A percentile compares a stretch with the other conserved stretches of the same genome.
phyloP scores from a whole-genome alignment of 2,797 vertebrate genomes.

The Phalloptychus januarius region DNA sequence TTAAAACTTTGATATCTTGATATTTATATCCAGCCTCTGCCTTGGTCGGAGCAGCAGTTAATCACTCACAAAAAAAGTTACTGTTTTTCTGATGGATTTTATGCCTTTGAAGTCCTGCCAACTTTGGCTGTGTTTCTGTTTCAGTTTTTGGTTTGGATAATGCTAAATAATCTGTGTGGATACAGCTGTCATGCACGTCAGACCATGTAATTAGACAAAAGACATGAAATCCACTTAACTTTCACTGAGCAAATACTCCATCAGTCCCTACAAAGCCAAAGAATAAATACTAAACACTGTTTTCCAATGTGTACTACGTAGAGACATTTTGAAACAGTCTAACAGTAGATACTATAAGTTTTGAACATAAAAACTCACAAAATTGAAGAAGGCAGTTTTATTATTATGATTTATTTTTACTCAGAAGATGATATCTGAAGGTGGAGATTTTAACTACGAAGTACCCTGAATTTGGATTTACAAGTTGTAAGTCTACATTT shows the following conservation, averaged over 20 bases:
- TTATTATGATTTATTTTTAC: neutral
- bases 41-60: neutral
- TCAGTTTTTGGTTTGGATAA: slow-evolving; percentile 34
- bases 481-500: neutral
- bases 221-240: slow-evolving; percentile 45
- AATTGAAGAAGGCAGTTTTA: neutral
- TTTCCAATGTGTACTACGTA: neutral
- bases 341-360: neutral
- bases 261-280: neutral
- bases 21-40: neutral
- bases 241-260: neutral
- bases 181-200: slow-evolving; percentile 48
- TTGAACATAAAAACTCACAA: neutral
- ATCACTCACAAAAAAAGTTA: neutral
- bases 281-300: neutral
- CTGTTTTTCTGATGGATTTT: neutral
- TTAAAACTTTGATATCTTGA: neutral
- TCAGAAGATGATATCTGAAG: neutral
- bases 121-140: slow-evolving; percentile 36
- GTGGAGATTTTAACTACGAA: neutral
- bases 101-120: slow-evolving; percentile 14
- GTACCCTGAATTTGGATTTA: neutral
- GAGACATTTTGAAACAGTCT: neutral
- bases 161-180: slow-evolving; percentile 57
- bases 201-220: slow-evolving; percentile 55